Evolutionary conservation across 2,113 vertebrate species (phyloP), one percentile per base, ranked within the genome.

Genomic region (Maccullochella peelii): DNA sequence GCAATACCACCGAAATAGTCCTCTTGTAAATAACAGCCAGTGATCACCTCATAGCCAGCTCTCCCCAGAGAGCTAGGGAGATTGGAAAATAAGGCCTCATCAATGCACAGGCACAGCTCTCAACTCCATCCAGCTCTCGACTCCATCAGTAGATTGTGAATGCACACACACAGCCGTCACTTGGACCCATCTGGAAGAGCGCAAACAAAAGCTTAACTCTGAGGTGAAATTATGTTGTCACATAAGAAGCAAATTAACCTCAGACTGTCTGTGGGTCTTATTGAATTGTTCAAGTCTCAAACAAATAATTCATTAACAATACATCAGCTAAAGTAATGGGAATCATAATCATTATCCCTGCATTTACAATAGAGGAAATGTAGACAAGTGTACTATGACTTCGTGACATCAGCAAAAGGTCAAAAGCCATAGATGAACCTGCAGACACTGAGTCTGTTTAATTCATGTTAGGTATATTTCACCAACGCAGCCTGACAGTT

Each of bases 91-190:
- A 77, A 50, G 65, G 68, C 38, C 54, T 58, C 42, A 83, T 85
- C 1, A 79, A 87, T 87, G 85, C 80, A 66, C 33, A 52, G 61
- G 18, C 89, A 89, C 84, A 83, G n/a, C 61, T 47, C n/a, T 67
- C 42, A 42, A 8, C 61, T 30, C n/a, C n/a, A n/a, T n/a, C n/a
- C n/a, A n/a, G n/a, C n/a, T n/a, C n/a, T n/a, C n/a, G 59, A 44
- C 50, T 73, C 57, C 30, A 73, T 72, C 54, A 30, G 40, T 10
- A 23, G n/a, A 74, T 40, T 40, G 8, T 68, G 7, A 66, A 82
- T 75, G 55, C 58, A 82, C 36, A 75, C 73, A 50, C 66, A 69
- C 47, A 57, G 23, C 16, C 71, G 42, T 61, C 47, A 42, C 27
- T 55, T 69, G 15, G 55, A 79, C 9, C 77, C 80, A 88, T 82